Evolutionary conservation across 2,113 vertebrate genomes (phyloP).

Genomic region (Coryphaenoides rupestris): DNA sequence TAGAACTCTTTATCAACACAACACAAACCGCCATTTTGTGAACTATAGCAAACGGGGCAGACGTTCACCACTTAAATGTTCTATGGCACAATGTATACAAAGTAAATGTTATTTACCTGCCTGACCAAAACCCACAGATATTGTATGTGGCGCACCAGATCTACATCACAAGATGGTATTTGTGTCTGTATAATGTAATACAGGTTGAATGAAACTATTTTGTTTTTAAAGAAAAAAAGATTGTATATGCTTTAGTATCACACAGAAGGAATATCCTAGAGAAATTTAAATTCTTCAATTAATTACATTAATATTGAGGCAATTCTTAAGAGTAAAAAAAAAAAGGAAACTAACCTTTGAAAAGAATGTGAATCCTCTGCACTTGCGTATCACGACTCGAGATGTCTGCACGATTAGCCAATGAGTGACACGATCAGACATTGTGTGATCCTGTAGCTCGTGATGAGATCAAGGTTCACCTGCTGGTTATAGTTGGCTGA

Average conservation of each 20-base stretch:
- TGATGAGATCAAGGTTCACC: conserved; percentile 9
- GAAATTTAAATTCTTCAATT: too few relatives aligned
- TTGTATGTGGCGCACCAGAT: conserved; percentile 59
- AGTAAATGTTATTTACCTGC: conserved; percentile 56
- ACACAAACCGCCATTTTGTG: conserved; percentile 60
- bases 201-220: conserved; percentile 52
- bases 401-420: conserved; percentile 50
- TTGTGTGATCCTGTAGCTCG: conserved; percentile 11
- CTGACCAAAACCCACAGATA: conserved; percentile 57
- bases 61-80: conserved; percentile 67
- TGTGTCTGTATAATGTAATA: conserved; percentile 59
- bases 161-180: conserved; percentile 54
- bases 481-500: conserved; percentile 1
- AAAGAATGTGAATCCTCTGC: conserved; percentile 29
- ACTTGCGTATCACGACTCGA: conserved; percentile 32
- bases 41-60: conserved; percentile 58
- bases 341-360: conserved; percentile 36
- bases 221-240: conserved; percentile 35
- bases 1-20: conserved; percentile 37
- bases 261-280: conserved; percentile 41
- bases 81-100: conserved; percentile 70
- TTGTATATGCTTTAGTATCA: conserved; percentile 60
- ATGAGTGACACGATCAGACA: conserved; percentile 32
- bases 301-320: conserved; percentile 34
- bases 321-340: conserved; percentile 25